Conservation (phyloP, 2,888 invertebrate genomes). For the Hyles lineata region DNA sequence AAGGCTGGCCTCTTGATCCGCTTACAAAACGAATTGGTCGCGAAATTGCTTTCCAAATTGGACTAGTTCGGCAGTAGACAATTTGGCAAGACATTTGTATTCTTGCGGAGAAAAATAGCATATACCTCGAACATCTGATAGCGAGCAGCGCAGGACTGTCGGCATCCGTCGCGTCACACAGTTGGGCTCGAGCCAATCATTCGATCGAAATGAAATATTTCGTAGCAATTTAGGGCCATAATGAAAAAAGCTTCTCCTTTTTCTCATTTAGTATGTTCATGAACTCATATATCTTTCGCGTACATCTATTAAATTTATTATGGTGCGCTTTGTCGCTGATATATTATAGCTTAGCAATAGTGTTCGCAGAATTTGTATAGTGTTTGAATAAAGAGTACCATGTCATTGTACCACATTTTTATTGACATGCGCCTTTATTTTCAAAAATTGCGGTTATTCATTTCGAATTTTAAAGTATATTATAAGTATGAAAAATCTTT, state of each 20-base stretch:
- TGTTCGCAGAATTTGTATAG: constrained; percentile 34
- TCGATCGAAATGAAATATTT: constrained; percentile 75
- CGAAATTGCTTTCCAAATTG: constrained; percentile 84
- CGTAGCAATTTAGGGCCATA: constrained; percentile 66
- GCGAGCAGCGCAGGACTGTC: constrained; percentile 71
- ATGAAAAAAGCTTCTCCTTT: constrained; percentile 64
- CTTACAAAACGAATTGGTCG: constrained; percentile 82
- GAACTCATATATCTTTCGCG: constrained; percentile 27
- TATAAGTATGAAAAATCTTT: not conserved
- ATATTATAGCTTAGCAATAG: constrained; percentile 33
- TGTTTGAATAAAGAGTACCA: constrained; percentile 3
- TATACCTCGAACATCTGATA: constrained; percentile 80
- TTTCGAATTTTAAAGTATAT: too few species aligned
- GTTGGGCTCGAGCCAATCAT: constrained; percentile 79
- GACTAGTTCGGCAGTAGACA: constrained; percentile 82
- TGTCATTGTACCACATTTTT: not conserved
- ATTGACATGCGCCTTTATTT: too few species aligned
- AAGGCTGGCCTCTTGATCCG: constrained; percentile 80
- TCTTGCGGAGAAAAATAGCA: constrained; percentile 82
- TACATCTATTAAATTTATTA: constrained; percentile 30
- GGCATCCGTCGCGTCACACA: constrained; percentile 59
- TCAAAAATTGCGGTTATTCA: too few species aligned
- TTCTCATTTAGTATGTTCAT: constrained; percentile 54
- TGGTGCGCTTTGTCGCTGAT: constrained; percentile 46
- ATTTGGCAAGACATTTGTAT: constrained; percentile 85